Conservation (phyloP, 2,113 vertebrate species). For the Bos taurus region ARS-UCD2.0 NC_037342.1:37405001-37405500, state of each 20-base stretch:
- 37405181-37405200: background rate
- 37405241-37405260: background rate
- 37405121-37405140: background rate
- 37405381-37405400: too few species aligned
- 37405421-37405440: too few species aligned
- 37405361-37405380: too few species aligned
- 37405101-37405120: background rate
- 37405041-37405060: slow-evolving; percentile 39
- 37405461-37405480: too few species aligned
- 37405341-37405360: too few species aligned
- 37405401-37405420: too few species aligned
- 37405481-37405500: too few species aligned
- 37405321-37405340: too few species aligned
- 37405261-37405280: slow-evolving; percentile 25
- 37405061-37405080: slow-evolving; percentile 20
- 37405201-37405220: background rate
- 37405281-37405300: background rate
- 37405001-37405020: slow-evolving; percentile 19
- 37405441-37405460: too few species aligned
- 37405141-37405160: background rate
- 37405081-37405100: slow-evolving; percentile 3
- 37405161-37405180: background rate
- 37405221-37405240: slow-evolving; percentile 25
- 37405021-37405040: slow-evolving; percentile 23
- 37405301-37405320: too few species aligned